Evolutionary conservation across 2,113 vertebrate genomes (phyloP), one percentile per base, ranked within the genome.

Genomic region (Coryphaenoides rupestris): DNA sequence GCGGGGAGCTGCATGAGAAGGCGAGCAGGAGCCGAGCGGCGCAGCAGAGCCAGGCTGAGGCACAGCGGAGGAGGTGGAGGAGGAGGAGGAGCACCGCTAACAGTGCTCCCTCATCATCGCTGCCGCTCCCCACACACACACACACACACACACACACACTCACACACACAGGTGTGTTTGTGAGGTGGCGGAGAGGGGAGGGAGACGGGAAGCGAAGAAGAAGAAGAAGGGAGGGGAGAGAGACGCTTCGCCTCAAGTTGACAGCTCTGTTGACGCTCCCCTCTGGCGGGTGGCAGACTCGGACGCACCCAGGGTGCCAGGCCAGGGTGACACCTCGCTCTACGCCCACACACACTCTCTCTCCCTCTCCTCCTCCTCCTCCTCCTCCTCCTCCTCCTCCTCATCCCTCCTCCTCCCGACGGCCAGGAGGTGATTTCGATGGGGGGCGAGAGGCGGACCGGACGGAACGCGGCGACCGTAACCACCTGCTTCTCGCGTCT

Each of bases 51-150:
- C 22, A 15, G 50, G 14, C 24, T 23, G 24, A 46, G 45, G 67
- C 50, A 10, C 13, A 40, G 33, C 33, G 13, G 33, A 40, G 33
- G 13, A 12, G 33, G 33, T 40, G n/a, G n/a, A n/a, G n/a, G 15
- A 13, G 16, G 68, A 68, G 65, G 75, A 76, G 72, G 74, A 73
- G 60, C 66, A 70, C 74, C 73, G 75, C 77, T 54, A 68, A 78
- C 69, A 75, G 70, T 56, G 60, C 56, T 54, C 67, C 59, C 33
- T 40, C 7, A 12, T 40, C 33, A 40, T 40, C 33, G 13, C 33
- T 12, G 9, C 33, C 33, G 13, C 33, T 40, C n/a, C 9, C 9
- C 33, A 12, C 33, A 40, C 33, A 12, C 33, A 9, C 33, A 40
- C 33, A 9, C 0, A 9, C 33, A 40, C 33, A 40, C 33, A 9